Percentiles rank a stretch among this genome's conserved stretches.
Evolutionary conservation across 2,797 vertebrate species (phyloP).

Genomic region (Urocyon cinereoargenteus): DNA sequence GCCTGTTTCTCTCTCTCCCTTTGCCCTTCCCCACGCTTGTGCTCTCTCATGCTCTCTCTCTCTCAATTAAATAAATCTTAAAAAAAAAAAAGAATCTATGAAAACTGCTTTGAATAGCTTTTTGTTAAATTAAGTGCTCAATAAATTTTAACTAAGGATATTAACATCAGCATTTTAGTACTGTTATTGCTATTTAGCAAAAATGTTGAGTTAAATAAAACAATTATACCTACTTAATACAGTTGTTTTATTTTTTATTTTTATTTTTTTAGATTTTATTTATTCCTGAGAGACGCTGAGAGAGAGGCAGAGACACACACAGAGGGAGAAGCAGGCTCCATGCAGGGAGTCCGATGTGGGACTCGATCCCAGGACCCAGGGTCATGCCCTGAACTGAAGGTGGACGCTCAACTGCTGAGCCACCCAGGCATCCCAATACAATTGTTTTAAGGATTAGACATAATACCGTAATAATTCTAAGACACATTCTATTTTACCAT

Average conservation of each 20-base stretch:
- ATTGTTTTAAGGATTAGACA: background rate
- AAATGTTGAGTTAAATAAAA: background rate
- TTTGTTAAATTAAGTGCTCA: background rate
- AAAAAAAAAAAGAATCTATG: background rate
- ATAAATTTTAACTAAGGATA: background rate
- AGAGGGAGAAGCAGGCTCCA: too few relatives aligned
- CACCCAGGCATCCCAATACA: too few relatives aligned
- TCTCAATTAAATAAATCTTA: background rate
- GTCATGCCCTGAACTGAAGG: too few relatives aligned
- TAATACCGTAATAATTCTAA: background rate
- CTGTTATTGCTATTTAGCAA: background rate
- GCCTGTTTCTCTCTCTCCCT: background rate
- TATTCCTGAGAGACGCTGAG: too few relatives aligned
- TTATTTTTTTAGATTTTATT: too few relatives aligned
- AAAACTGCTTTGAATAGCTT: background rate
- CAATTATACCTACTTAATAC: background rate
- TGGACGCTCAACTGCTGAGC: too few relatives aligned
- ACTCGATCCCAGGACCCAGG: too few relatives aligned
- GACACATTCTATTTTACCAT: background rate
- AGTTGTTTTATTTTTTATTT: background rate
- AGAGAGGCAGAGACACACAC: too few relatives aligned
- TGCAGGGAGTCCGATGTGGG: too few relatives aligned
- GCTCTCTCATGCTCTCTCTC: background rate
- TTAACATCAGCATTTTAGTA: background rate
- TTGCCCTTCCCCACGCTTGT: background rate